phyloP scores from a whole-genome alignment of 2,797 vertebrate species.

The Sebastes melanostomus region DNA sequence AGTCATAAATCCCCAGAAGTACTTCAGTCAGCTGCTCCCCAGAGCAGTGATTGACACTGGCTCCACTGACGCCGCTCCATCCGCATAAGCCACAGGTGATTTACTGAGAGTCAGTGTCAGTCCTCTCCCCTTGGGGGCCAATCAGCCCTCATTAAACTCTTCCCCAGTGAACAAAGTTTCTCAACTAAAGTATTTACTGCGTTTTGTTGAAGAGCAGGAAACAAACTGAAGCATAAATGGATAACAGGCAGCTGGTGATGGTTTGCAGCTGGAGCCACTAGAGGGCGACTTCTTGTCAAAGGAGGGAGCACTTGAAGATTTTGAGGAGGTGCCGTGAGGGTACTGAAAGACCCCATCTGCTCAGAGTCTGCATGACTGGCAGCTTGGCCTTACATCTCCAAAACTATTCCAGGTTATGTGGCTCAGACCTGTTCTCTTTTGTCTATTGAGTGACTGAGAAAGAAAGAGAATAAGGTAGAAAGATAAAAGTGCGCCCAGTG shows the following conservation, averaged over 20 bases:
- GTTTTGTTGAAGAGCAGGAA: not conserved
- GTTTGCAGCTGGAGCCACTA: slow-evolving; percentile 18
- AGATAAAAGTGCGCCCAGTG: not conserved
- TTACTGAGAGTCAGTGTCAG: slow-evolving; percentile 29
- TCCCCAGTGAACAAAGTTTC: slow-evolving; percentile 22
- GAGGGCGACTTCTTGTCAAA: slow-evolving; percentile 36
- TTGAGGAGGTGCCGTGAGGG: slow-evolving; percentile 6
- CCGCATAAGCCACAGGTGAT: slow-evolving; percentile 32
- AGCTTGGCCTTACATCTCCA: slow-evolving; percentile 30
- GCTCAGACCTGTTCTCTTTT: slow-evolving; percentile 14
- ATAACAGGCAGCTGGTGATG: not conserved
- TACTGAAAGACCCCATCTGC: slow-evolving; percentile 48
- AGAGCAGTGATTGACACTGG: slow-evolving; percentile 26
- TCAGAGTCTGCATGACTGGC: slow-evolving; percentile 52
- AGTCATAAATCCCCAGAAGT: slow-evolving; percentile 26
- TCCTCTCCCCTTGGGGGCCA: not conserved
- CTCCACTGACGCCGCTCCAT: not conserved
- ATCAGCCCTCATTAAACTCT: slow-evolving; percentile 23
- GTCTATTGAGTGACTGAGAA: slow-evolving; percentile 4
- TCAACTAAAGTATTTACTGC: not conserved
- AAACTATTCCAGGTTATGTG: slow-evolving; percentile 22
- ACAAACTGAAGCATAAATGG: not conserved
- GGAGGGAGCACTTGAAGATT: not conserved
- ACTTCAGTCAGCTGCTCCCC: slow-evolving; percentile 22
- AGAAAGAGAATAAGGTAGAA: not conserved